Evolutionary conservation across 1,140 invertebrate genomes (phyloP).

Genomic region (Drosophila sproati): DNA sequence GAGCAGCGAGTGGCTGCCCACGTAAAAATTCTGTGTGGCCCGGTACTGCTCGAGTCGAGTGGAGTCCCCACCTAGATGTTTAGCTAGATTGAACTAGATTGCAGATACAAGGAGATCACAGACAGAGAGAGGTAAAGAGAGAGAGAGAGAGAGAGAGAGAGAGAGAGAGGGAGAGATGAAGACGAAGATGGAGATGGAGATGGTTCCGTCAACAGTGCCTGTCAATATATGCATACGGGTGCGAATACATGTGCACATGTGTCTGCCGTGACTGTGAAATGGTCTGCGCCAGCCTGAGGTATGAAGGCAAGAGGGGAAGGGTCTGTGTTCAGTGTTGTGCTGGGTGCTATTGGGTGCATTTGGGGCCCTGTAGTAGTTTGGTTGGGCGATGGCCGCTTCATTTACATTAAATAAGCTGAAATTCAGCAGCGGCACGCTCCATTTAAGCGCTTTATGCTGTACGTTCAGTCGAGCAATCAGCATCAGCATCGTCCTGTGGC

Average conservation of each 20-base stretch:
- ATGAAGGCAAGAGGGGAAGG: background rate
- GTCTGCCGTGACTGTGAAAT: slow-evolving; percentile 71
- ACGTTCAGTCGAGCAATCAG: slow-evolving; percentile 40
- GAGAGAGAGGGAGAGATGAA: background rate
- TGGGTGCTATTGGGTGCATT: background rate
- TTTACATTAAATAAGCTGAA: slow-evolving; percentile 85
- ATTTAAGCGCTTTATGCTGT: slow-evolving; percentile 76
- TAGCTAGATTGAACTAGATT: slow-evolving; percentile 51
- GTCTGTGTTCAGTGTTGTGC: slow-evolving; percentile 23
- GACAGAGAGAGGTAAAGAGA: background rate
- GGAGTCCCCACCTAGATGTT: slow-evolving; percentile 49
- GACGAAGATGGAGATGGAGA: background rate
- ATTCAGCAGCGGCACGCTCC: slow-evolving; percentile 78
- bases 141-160: background rate
- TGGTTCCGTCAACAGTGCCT: slow-evolving; percentile 21
- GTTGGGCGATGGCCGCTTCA: slow-evolving; percentile 68
- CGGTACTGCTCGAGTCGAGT: background rate
- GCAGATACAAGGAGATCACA: slow-evolving; percentile 16
- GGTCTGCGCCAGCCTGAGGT: slow-evolving; percentile 28
- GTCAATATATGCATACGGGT: slow-evolving; percentile 38
- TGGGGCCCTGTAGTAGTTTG: background rate
- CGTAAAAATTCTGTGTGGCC: slow-evolving; percentile 36
- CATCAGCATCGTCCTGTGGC: slow-evolving; percentile 26
- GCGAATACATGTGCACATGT: slow-evolving; percentile 22
- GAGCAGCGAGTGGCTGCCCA: slow-evolving; percentile 15